These are phyloP conservation scores for Mallotus villosus DNA, from an alignment of 2,797 vertebrate genomes.

Conservation along the genomic window DNA sequence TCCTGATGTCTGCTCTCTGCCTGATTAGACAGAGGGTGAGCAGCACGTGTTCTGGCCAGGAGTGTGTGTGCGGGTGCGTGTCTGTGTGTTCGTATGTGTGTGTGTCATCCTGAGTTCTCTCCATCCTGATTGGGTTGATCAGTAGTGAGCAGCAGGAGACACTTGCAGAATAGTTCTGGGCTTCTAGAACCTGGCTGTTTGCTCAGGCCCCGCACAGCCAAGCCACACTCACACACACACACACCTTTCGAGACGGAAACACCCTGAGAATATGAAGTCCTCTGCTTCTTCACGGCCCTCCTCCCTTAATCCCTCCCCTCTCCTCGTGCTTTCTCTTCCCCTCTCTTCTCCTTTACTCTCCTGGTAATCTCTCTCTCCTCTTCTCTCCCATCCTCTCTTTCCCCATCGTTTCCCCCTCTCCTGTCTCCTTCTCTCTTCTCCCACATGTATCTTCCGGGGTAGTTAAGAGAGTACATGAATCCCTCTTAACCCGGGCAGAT, in stretches of 20 bases:
- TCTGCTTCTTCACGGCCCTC: not conserved
- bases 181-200: not conserved
- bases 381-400: too few species aligned
- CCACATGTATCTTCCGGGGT: too few species aligned
- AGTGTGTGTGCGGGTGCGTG: not conserved
- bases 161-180: slow-evolving; percentile 13
- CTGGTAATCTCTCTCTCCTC: too few species aligned
- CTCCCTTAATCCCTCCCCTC: not conserved
- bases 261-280: not conserved
- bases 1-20: slow-evolving; percentile 22
- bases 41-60: not conserved
- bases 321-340: not conserved
- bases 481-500: not conserved
- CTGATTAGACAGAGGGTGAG: slow-evolving; percentile 10
- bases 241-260: not conserved
- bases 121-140: slow-evolving; percentile 35
- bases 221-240: not conserved
- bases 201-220: not conserved
- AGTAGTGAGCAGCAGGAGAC: slow-evolving; percentile 13
- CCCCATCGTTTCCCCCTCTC: too few species aligned
- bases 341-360: not conserved
- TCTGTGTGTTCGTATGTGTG: slow-evolving; percentile 34
- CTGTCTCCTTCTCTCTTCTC: too few species aligned
- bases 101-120: slow-evolving; percentile 9
- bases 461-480: not conserved